Percentiles rank a stretch among this genome's conserved stretches.
Conservation (phyloP, 2,797 vertebrate genomes). For the Gymnothorax reevesii region DNA sequence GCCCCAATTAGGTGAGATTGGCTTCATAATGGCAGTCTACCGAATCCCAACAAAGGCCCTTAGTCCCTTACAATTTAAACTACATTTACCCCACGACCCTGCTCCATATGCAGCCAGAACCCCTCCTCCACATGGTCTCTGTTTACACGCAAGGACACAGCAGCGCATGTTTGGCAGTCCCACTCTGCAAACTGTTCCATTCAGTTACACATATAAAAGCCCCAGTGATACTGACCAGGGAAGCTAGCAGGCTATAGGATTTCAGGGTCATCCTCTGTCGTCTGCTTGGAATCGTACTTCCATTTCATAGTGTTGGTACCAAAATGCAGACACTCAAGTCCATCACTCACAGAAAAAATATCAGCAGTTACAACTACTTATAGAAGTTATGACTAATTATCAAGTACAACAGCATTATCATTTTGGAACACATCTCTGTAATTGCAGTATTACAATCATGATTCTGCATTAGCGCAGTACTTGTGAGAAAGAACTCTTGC, state of each 20-base stretch:
- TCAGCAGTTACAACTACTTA: no score
- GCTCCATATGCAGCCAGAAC: neutral
- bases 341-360: no score
- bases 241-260: neutral
- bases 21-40: neutral
- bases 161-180: neutral
- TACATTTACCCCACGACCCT: neutral
- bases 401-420: no score
- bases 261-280: neutral
- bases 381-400: no score
- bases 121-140: no score
- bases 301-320: neutral
- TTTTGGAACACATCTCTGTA: no score
- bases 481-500: no score
- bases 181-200: neutral
- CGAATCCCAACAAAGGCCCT: neutral
- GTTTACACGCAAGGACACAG: neutral
- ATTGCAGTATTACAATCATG: no score
- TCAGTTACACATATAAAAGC: neutral
- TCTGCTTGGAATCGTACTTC: neutral
- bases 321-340: neutral
- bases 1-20: neutral
- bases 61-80: neutral
- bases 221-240: neutral
- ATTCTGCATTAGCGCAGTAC: no score